Percentiles rank a stretch among this genome's conserved stretches.
These are phyloP conservation scores for Tupaia chinensis DNA, from an alignment of 2,113 vertebrate genomes.

Conservation along the genomic window DNA sequence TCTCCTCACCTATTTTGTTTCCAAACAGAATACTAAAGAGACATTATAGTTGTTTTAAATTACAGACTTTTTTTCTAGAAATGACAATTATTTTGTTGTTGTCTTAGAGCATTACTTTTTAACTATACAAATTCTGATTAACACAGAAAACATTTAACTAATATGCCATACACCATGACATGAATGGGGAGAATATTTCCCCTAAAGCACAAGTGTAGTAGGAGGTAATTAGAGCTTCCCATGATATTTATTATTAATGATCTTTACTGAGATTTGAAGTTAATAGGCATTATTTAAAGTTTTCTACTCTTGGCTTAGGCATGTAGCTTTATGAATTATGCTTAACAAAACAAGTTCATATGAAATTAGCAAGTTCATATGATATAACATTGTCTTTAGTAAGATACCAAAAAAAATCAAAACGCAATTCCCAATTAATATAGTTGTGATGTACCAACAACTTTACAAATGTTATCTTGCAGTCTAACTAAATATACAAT, in stretches of 20 bases:
- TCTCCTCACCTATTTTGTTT: conserved; percentile 34
- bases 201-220: conserved; percentile 71
- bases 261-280: conserved; percentile 81
- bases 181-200: conserved; percentile 69
- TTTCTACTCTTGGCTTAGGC: conserved; percentile 71
- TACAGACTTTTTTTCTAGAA: conserved; percentile 48
- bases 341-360: not conserved
- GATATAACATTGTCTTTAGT: not conserved
- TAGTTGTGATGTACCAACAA: not conserved
- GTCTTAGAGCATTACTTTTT: conserved; percentile 48
- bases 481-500: not conserved
- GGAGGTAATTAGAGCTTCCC: conserved; percentile 82
- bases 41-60: not conserved
- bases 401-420: not conserved
- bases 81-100: conserved; percentile 53
- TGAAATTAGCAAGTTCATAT: not conserved
- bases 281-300: conserved; percentile 79
- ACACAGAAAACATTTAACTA: conserved; percentile 83
- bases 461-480: not conserved
- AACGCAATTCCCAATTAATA: not conserved
- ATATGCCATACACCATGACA: conserved; percentile 77
- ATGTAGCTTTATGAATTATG: conserved; percentile 58
- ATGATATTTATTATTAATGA: conserved; percentile 81
- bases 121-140: conserved; percentile 34
- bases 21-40: conserved; percentile 38